Evolutionary conservation across 2,113 vertebrate species (phyloP).

Genomic region (Pelusios castaneus): DNA sequence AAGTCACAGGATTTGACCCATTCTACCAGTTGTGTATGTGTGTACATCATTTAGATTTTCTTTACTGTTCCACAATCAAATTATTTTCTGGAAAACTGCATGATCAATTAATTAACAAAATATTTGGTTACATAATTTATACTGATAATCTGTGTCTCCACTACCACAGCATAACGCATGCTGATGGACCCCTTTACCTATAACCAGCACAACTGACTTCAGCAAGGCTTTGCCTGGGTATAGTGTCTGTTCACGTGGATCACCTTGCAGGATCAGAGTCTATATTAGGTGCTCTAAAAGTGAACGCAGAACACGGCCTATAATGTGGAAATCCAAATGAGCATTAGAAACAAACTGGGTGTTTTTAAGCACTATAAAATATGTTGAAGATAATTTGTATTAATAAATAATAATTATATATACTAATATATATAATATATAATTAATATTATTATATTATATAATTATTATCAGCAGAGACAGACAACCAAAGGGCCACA

Average conservation of each 20-base stretch:
- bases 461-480: conserved; percentile 20
- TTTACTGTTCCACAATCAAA: neutral
- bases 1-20: conserved; percentile 26
- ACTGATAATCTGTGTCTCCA: neutral
- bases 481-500: neutral
- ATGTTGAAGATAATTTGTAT: neutral
- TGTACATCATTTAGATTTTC: neutral
- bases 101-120: neutral
- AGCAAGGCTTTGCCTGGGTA: fast-evolving
- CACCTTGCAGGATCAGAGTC: fast-evolving
- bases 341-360: conserved; percentile 27
- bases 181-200: neutral
- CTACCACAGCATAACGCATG: neutral
- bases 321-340: conserved; percentile 50
- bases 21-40: neutral
- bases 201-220: neutral
- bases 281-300: neutral
- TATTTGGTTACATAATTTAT: neutral
- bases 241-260: neutral
- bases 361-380: neutral
- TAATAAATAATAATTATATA: too few relatives aligned
- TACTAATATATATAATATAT: too few relatives aligned
- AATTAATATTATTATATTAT: too few relatives aligned
- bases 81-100: neutral
- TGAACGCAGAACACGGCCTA: conserved; percentile 36